Percentiles rank a stretch among this genome's conserved stretches.
These are phyloP conservation scores for Drosophila mayaguana DNA, from an alignment of 2,888 invertebrate species.

Conservation along the genomic window DNA sequence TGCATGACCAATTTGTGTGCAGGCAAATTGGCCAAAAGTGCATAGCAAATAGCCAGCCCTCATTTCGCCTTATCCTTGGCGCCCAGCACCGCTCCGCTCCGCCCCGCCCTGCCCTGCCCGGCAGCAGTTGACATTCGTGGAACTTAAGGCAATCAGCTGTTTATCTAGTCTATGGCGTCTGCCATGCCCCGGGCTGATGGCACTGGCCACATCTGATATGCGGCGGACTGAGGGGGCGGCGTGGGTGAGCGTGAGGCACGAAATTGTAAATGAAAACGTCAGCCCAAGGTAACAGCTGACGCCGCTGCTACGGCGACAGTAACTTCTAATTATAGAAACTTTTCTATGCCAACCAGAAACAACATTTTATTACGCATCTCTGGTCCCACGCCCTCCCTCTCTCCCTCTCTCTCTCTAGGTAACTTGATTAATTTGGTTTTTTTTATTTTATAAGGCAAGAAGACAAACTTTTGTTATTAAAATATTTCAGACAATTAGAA, in stretches of 20 bases:
- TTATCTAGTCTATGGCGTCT: conserved; percentile 7
- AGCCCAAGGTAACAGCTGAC: conserved; percentile 63
- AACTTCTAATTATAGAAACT: not conserved
- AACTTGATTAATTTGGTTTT: not conserved
- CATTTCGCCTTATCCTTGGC: conserved; percentile 7
- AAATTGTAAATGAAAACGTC: conserved; percentile 69
- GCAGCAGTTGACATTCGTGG: not conserved
- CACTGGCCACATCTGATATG: not conserved
- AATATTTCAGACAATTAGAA: not conserved
- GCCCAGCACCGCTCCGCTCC: not conserved
- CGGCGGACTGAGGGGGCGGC: not conserved
- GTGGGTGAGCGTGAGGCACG: conserved; percentile 42
- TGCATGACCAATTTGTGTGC: conserved; percentile 5
- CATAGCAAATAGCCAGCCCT: not conserved
- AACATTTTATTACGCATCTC: not conserved
- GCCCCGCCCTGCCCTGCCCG: not conserved
- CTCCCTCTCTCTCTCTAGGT: not conserved
- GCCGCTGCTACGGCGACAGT: conserved; percentile 11
- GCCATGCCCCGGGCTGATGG: conserved; percentile 3
- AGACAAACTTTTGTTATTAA: not conserved
- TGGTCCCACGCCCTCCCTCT: not conserved
- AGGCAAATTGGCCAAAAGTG: conserved; percentile 14
- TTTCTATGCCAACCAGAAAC: not conserved
- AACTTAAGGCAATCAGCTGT: not conserved
- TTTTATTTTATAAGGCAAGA: not conserved